Evolutionary conservation across 92 coral and sea anemone genomes (phyloP).

Genomic region (Paragorgia papillata): DNA sequence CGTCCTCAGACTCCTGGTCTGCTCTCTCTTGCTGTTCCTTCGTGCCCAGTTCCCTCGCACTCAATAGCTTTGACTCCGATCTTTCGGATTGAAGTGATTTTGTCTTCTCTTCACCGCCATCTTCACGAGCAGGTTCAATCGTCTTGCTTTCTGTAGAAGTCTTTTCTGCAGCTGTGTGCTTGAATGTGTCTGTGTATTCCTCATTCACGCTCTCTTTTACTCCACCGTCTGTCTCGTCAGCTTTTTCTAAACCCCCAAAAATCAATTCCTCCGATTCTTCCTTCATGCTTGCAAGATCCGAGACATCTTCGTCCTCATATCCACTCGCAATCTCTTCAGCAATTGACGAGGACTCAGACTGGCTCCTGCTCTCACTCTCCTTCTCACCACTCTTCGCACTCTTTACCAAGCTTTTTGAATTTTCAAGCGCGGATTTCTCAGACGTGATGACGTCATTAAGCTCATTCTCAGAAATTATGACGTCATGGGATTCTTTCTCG

Average conservation of each 20-base stretch:
- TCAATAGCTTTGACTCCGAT: not conserved
- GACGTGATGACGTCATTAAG: not conserved
- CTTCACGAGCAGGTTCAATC: not conserved
- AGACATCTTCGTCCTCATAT: slow-evolving; percentile 9
- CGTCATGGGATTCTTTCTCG: no score
- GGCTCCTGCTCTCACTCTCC: slow-evolving; percentile 57
- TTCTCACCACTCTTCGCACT: slow-evolving; percentile 39
- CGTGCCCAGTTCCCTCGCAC: not conserved
- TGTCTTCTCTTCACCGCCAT: not conserved
- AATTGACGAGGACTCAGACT: slow-evolving; percentile 75
- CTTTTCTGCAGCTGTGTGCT: not conserved
- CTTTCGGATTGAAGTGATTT: not conserved
- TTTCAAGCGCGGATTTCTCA: not conserved
- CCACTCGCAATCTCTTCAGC: slow-evolving; percentile 33
- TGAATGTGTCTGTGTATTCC: not conserved
- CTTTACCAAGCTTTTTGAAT: slow-evolving; percentile 41
- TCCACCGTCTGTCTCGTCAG: not conserved
- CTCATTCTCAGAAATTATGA: no score
- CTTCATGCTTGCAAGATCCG: not conserved
- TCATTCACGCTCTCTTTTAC: not conserved
- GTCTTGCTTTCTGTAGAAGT: not conserved
- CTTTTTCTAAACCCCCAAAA: not conserved
- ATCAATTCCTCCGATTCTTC: not conserved
- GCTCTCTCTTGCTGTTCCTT: slow-evolving; percentile 4
- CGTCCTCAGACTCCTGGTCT: not conserved